Base-by-base conservation (phyloP, 2,797 vertebrate species). In the Hephaestus fuliginosus region DNA sequence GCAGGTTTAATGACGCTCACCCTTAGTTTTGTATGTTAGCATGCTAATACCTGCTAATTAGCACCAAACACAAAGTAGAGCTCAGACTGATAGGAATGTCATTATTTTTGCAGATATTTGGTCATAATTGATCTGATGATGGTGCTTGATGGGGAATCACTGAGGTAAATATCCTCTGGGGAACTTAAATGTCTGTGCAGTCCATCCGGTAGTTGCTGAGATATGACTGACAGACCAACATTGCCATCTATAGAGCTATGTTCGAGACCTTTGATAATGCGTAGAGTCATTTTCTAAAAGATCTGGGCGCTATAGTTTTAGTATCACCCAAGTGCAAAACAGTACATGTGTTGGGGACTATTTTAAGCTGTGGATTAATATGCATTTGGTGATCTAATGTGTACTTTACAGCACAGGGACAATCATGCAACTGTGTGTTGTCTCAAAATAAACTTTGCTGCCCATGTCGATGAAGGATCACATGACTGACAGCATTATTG, bases 391-490 rank as follows among this genome's bases (percentile, higher is more conserved):
- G 12, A 22, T n/a, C 7, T 46, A n/a, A 15, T 69, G 22, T 7
- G 9, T 69, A 74, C 57, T 39, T 74, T 25, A 43, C 33, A 61
- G 43, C 14, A 61, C 17, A 12, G 44, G 67, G 13, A 57, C 5
- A 17, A 44, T 46, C 14, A 17, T 63, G 39, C 46, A 10, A 57
- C 10, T 30, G 7, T 41, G 13, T 55, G 39, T 30, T 55, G 39
- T 44, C 13, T 64, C 7, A 44, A 67, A 69, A 55, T 56, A 41
- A 55, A 41, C 61, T 7, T 11, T n/a, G 53, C 0, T 36, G 12
- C 22, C 20, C 4, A 18, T 57, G 41, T 39, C 44, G 18, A 58
- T 64, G 33, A 51, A 60, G 17, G 52, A 65, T 64, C 30, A 28
- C 36, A 39, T 39, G 7, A 39, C 36, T 39, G 36, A 39, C 8